Percentiles rank a stretch among this genome's conserved stretches.
Evolutionary conservation across 2,797 vertebrate genomes (phyloP).

Genomic region (Ispidina picta): DNA sequence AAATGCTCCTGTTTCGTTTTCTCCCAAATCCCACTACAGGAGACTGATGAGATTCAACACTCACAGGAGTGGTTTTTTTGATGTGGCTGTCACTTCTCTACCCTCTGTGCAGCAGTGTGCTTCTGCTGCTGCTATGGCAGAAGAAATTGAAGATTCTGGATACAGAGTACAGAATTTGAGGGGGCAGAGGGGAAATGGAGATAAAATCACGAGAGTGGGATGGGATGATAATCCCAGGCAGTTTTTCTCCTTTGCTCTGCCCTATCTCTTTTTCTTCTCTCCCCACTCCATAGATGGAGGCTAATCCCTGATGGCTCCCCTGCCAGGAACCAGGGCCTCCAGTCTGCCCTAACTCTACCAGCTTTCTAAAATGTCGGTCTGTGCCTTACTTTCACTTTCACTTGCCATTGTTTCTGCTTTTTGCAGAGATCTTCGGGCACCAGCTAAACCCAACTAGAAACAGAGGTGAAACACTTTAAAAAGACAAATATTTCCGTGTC

Average conservation of each 20-base stretch:
- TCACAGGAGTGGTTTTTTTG: neutral
- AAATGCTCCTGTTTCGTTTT: neutral
- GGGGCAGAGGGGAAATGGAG: rapidly evolving
- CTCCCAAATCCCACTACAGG: neutral
- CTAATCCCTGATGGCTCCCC: neutral
- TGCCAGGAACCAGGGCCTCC: neutral
- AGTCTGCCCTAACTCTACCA: neutral
- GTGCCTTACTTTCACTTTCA: neutral
- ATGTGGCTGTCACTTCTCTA: neutral
- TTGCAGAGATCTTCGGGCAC: neutral
- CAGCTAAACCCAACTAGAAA: neutral
- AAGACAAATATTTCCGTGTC: neutral
- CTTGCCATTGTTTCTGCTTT: neutral
- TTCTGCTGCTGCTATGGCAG: neutral
- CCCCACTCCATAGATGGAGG: neutral
- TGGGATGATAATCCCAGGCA: neutral
- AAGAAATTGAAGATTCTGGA: neutral
- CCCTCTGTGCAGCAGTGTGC: neutral
- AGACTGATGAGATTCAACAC: neutral
- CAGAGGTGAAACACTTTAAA: neutral
- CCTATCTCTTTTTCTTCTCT: neutral
- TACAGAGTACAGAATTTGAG: neutral
- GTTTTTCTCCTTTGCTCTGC: neutral
- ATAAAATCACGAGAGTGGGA: neutral
- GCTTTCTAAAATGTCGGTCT: neutral